Evolutionary conservation across 2,888 invertebrate genomes (phyloP), one percentile per base, ranked within the genome.

Genomic region (Hemistola chrysoprasaria): DNA sequence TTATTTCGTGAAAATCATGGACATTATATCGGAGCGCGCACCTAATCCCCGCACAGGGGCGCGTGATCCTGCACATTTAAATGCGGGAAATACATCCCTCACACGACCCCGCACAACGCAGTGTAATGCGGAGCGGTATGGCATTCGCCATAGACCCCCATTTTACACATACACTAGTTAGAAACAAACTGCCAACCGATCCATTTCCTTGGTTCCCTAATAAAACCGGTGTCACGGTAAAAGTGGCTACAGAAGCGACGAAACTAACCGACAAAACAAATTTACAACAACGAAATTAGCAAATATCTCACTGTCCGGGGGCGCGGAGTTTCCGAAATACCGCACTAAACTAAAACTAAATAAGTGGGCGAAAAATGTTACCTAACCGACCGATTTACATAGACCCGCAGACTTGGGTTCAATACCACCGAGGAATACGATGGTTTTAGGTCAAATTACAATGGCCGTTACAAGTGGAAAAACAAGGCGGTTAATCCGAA

Each of bases 241-340:
- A 51, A 50, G 51, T 47, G 22, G 43, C 49, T 34, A 28, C 28
- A 35, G 40, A 32, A 50, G 47, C 39, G 43, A 40, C 49, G 44
- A 45, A 53, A 48, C 50, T 36, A 44, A 39, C 47, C 26, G 36
- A 41, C 31, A 71, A 78, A 85, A 85, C 83, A 78, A 83, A 86
- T 81, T 80, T 78, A 72, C 76, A 78, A 76, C 78, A 77, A 78
- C 75, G 64, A 80, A 85, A 86, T 87, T 86, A 80, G 72, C 76
- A 65, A 78, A 85, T 86, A 83, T 78, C 81, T 86, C 86, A 83
- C 77, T 77, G 83, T 79, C 82, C 61, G 56, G 77, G 76, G 80
- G 77, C 66, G 66, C 50, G 47, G 65, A 71, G 74, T 75, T 73
- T 67, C 71, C 73, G 66, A 71, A 78, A 79, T 71, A 74, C 77